These are phyloP conservation scores for Spilogale gracilis DNA, from an alignment of 2,113 vertebrate genomes.

Conservation along the genomic window DNA sequence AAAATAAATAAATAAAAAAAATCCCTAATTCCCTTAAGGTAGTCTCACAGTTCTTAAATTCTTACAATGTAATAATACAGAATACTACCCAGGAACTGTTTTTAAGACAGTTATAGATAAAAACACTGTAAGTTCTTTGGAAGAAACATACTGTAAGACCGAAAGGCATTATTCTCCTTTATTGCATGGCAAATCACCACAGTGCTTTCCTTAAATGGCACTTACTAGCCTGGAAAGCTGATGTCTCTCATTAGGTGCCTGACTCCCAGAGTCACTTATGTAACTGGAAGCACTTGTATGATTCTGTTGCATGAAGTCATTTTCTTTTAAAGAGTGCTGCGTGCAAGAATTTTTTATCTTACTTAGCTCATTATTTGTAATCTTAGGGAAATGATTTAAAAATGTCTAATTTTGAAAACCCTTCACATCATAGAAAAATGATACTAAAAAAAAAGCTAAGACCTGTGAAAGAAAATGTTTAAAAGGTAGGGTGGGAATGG, in stretches of 20 bases:
- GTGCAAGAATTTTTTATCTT: not conserved
- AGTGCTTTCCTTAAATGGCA: slow-evolving; percentile 16
- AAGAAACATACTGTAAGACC: not conserved
- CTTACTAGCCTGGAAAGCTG: slow-evolving; percentile 52
- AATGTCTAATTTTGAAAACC: not conserved
- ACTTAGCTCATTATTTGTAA: slow-evolving; percentile 28
- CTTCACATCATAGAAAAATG: not conserved
- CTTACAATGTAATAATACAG: not conserved
- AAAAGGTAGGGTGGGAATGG: not conserved
- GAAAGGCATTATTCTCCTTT: not conserved
- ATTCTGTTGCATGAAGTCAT: slow-evolving; percentile 50
- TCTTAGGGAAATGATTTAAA: not conserved
- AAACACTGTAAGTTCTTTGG: not conserved
- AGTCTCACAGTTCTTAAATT: not conserved
- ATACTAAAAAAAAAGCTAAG: not conserved
- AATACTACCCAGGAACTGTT: not conserved
- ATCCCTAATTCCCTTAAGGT: not conserved
- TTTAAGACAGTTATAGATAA: slow-evolving; percentile 12
- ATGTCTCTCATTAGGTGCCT: slow-evolving; percentile 36
- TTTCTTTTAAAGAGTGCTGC: slow-evolving; percentile 46
- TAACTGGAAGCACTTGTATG: slow-evolving; percentile 30
- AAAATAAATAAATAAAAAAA: not conserved
- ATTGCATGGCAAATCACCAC: not conserved
- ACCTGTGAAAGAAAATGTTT: not conserved
- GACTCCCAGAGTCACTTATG: slow-evolving; percentile 31